Percentiles rank a stretch among this genome's conserved stretches.
phyloP scores from a whole-genome alignment of 2,113 vertebrate genomes.

The Osmerus eperlanus region DNA sequence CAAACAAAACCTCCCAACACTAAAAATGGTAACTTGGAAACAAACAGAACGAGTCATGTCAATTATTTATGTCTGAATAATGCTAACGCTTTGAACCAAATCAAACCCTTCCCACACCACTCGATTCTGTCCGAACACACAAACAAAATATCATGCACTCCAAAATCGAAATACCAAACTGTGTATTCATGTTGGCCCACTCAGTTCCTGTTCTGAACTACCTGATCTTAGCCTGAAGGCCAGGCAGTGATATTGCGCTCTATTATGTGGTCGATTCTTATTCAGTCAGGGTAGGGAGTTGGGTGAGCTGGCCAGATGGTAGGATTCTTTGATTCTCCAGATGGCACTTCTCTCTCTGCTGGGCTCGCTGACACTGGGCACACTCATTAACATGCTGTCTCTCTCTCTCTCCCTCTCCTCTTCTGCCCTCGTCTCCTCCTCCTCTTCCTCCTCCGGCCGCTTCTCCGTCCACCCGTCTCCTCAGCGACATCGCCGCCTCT shows the following conservation, averaged over 20 bases:
- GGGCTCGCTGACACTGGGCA: constrained; percentile 74
- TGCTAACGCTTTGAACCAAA: too few relatives aligned
- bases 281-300: constrained; percentile 69
- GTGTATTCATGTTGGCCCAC: neutral
- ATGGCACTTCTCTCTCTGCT: constrained; percentile 78
- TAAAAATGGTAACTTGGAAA: neutral
- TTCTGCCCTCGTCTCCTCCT: constrained; percentile 53
- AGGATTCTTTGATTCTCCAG: constrained; percentile 79
- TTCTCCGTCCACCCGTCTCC: constrained; percentile 36
- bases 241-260: constrained; percentile 47
- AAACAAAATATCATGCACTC: neutral
- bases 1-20: neutral
- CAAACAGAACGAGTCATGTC: neutral
- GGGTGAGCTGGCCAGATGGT: constrained; percentile 77
- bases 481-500: constrained; percentile 19
- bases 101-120: too few relatives aligned
- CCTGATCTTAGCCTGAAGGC: constrained; percentile 45
- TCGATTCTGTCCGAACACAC: too few relatives aligned
- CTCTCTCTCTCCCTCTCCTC: constrained; percentile 53
- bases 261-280: constrained; percentile 65
- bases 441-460: constrained; percentile 58
- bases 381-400: constrained; percentile 78
- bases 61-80: too few relatives aligned
- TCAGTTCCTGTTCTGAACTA: constrained; percentile 17
- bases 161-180: neutral